Percentiles rank a stretch among this genome's conserved stretches.
Evolutionary conservation across 37 sponge, comb jelly and placozoan species (phyloP).

Genomic region (Cladorhizidae sp.): DNA sequence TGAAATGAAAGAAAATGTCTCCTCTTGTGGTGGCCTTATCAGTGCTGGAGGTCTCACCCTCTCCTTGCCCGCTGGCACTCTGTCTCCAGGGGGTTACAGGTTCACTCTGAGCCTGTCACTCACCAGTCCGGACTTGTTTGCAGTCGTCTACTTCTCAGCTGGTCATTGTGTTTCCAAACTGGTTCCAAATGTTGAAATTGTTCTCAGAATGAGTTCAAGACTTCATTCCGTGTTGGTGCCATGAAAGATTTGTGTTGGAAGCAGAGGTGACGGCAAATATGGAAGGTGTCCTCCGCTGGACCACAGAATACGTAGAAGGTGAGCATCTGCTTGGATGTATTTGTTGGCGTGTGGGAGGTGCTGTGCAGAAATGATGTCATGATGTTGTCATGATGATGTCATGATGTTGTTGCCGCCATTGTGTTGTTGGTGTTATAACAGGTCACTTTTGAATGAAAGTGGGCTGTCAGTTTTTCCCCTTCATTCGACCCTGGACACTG

Average conservation of each 20-base stretch:
- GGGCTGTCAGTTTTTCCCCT: no score
- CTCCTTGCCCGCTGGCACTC: constrained; percentile 1
- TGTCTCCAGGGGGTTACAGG: constrained; percentile 20
- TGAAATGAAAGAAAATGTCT: not conserved
- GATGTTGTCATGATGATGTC: no score
- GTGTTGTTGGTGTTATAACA: no score
- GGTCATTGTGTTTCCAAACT: constrained; percentile 4
- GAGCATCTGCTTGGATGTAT: no score
- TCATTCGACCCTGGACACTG: no score
- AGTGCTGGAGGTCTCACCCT: not conserved
- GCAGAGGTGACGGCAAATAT: not conserved
- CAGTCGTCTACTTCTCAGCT: constrained; percentile 9
- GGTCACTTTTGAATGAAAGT: no score
- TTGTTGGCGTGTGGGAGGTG: no score
- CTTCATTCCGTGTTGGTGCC: constrained; percentile 12
- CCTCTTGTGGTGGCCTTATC: not conserved
- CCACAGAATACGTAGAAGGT: constrained; percentile 21
- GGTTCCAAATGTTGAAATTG: constrained; percentile 3
- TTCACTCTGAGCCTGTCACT: constrained; percentile 11
- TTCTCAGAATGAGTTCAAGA: not conserved
- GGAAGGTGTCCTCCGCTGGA: constrained; percentile 20
- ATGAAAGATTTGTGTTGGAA: constrained; percentile 1
- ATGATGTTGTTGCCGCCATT: no score
- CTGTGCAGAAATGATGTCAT: no score
- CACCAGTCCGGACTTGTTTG: not conserved